A percentile compares a stretch with the other conserved stretches of the same genome.
Conservation (phyloP, 2,888 invertebrate species). For the Carpatolechia fugitivella region DNA sequence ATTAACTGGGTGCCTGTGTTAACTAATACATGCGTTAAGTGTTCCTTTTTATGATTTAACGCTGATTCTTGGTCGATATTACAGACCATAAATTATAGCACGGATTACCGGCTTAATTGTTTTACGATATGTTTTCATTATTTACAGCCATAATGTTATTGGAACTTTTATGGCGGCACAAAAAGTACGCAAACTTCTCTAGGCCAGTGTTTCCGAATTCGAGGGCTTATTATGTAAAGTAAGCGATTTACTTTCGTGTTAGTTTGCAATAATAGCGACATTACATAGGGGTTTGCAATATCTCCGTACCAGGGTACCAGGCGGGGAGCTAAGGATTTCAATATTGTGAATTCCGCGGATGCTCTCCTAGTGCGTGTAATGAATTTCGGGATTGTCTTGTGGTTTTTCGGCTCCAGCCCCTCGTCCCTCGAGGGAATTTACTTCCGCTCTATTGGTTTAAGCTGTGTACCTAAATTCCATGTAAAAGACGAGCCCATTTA, state of each 20-base stretch:
- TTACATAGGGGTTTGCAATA: slow-evolving; percentile 51
- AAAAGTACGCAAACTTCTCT: slow-evolving; percentile 2
- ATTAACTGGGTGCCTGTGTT: slow-evolving; percentile 69
- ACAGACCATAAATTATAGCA: slow-evolving; percentile 63
- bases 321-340: slow-evolving; percentile 56
- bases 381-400: slow-evolving; percentile 76
- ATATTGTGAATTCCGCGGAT: slow-evolving; percentile 78
- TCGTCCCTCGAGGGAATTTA: slow-evolving; percentile 48
- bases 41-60: slow-evolving; percentile 73
- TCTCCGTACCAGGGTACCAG: slow-evolving; percentile 37
- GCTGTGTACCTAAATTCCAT: slow-evolving; percentile 32
- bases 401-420: slow-evolving; percentile 68
- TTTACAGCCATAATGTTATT: slow-evolving; percentile 34
- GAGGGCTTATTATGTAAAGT: slow-evolving; percentile 37
- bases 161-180: slow-evolving; percentile 33
- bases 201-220: slow-evolving; percentile 3
- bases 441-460: slow-evolving; percentile 47
- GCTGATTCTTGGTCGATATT: slow-evolving; percentile 67
- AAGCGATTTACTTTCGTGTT: slow-evolving; percentile 59
- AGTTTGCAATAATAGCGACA: slow-evolving; percentile 42
- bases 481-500: slow-evolving; percentile 33
- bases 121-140: slow-evolving; percentile 69
- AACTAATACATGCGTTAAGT: slow-evolving; percentile 70
- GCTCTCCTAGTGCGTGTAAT: slow-evolving; percentile 69
- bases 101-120: slow-evolving; percentile 69